Evolutionary conservation across 2,888 invertebrate genomes (phyloP), one percentile per base, ranked within the genome.

Genomic region (Sphaerophoria taeniata): DNA sequence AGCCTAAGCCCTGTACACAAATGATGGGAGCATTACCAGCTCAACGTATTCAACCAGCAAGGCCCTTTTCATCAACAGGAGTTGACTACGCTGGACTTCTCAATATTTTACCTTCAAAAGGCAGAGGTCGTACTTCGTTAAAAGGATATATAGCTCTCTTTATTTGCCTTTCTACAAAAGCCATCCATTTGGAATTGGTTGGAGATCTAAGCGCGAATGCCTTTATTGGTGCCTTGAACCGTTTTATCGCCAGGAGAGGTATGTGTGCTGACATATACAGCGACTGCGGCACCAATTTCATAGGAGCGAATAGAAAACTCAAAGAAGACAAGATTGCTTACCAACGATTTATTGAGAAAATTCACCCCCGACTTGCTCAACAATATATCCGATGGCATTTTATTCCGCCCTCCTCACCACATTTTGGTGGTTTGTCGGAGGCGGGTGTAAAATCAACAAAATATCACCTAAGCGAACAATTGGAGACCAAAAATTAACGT

Each of bases 11-110:
- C 4, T 45, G 33, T 70, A 34, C 58, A 24, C 24, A 24, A 24
- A 24, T 24, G 24, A 24, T 24, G 24, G 24, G 24, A 24, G 24
- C 24, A 24, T 24, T 24, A 24, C 24, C 24, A 24, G 24, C 24
- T 24, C 24, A 24, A 24, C 24, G 24, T 24, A 24, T 53, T 31
- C 53, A 6, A 4, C 53, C 53, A 53, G 36, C 75, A 67, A 34
- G 67, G 73, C 56, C 55, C 12, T 45, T 61, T 56, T 82, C 39
- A 60, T 47, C 63, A n/a, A 58, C 58, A 4, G 56, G 58, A 39
- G 51, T 71, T 31, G 60, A 60, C 49, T 71, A 71, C 51, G 39
- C 60, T 34, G 71, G 71, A n/a, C 71, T 24, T 58, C 33, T 49
- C 7, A 71, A 60, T n/a, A 16, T 60, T 4, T 60, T 51, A 47